Base-by-base conservation (phyloP, 1,140 invertebrate genomes). In the Hylaeus volcanicus region DNA sequence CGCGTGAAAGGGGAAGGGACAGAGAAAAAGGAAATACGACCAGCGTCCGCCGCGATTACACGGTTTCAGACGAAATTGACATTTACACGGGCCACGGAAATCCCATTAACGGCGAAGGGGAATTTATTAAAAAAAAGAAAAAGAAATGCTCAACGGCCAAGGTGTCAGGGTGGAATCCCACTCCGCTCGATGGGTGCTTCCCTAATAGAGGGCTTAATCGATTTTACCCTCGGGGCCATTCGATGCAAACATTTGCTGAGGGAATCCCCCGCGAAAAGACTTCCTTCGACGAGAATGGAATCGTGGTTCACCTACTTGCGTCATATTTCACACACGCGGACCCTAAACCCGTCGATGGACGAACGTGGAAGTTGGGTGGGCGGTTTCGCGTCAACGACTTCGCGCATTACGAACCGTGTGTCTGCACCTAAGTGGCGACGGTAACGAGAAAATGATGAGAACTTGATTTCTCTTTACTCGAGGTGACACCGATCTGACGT, bases 391-490 rank as follows among this genome's bases (percentile, higher is more conserved):
- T 70, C 39, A 37, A 26, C 65, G 68, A 70, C 53, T 69, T 83
- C 60, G 65, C 39, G 55, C 71, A 84, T 84, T 74, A 71, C 37
- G 69, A 72, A 37, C 56, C 45, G 45, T 43, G 43, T 26, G 43
- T 75, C 39, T 51, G 11, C 45, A 9, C 48, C 53, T 37, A 15
- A 9, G 3, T 14, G 12, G 43, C 41, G 45, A 66, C 11, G 37
- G 6, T 43, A 45, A 53, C 39, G 12, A 43, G 43, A 70, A 60
- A 77, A 77, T 53, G 72, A 72, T 26, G 51, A 74, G 60, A 58
- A 68, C 61, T 63, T 68, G 68, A 84, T 80, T 80, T 74, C 81
- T 66, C 68, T 60, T 37, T 3, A 3, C 5, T 55, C 6, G 11
- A 0, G 55, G 66, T 70, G 64, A 73, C 66, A 58, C 26, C 53